phyloP scores from a whole-genome alignment of 2,797 vertebrate species.

The Caiman crocodilus region DNA sequence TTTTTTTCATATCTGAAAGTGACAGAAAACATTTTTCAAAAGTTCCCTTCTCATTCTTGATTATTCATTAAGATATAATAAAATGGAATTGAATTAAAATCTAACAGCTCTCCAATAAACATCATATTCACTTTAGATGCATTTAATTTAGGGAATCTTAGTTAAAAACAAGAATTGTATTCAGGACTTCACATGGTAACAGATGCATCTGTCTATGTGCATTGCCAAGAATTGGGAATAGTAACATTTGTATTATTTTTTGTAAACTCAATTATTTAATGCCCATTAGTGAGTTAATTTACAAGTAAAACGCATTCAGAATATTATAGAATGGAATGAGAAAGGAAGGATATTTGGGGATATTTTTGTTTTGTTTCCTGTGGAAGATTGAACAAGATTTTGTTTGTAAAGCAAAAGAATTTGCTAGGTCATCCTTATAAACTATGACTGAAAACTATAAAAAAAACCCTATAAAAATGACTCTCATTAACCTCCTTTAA shows the following conservation, averaged over 20 bases:
- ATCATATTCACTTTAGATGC: not conserved
- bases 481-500: too few relatives aligned
- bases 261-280: constrained; percentile 13
- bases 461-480: too few relatives aligned
- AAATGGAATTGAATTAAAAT: constrained; percentile 37
- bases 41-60: constrained; percentile 24
- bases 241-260: not conserved
- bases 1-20: constrained; percentile 34
- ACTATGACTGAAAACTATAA: constrained; percentile 29
- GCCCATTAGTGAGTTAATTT: not conserved
- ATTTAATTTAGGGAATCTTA: not conserved
- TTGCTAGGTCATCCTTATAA: constrained; percentile 62
- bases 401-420: constrained; percentile 36
- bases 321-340: constrained; percentile 8
- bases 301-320: not conserved
- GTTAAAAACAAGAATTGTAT: constrained; percentile 11
- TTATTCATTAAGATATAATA: constrained; percentile 23
- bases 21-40: not conserved
- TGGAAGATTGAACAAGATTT: constrained; percentile 58
- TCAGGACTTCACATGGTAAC: constrained; percentile 24
- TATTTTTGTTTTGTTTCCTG: constrained; percentile 36
- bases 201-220: constrained; percentile 5
- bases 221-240: not conserved
- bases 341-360: constrained; percentile 1
- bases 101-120: constrained; percentile 24